These are phyloP conservation scores for Heliconius nattereri DNA, from an alignment of 1,140 invertebrate species.

Conservation along the genomic window DNA sequence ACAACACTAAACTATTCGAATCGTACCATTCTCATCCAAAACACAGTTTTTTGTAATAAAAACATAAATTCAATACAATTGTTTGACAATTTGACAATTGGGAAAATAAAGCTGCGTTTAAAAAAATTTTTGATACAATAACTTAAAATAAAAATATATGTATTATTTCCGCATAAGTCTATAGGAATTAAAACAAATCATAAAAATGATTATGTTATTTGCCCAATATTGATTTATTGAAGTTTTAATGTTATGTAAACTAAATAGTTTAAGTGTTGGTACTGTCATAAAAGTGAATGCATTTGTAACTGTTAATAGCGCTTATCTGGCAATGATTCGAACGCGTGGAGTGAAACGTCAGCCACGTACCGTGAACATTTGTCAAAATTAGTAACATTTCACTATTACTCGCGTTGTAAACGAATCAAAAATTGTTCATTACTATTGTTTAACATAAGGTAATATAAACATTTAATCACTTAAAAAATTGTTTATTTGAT, in stretches of 20 bases:
- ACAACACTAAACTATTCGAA: slow-evolving; percentile 26
- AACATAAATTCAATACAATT: slow-evolving; percentile 40
- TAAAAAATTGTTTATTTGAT: slow-evolving; percentile 10
- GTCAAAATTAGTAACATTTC: slow-evolving; percentile 55
- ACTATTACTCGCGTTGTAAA: slow-evolving; percentile 31
- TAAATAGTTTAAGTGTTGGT: not conserved
- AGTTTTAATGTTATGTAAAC: too few relatives aligned
- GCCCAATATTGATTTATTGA: too few relatives aligned
- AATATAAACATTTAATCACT: slow-evolving; percentile 25
- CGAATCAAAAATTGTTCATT: slow-evolving; percentile 24
- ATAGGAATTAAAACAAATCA: too few relatives aligned
- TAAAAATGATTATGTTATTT: too few relatives aligned
- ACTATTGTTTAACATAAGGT: slow-evolving; percentile 43
- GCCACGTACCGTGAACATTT: slow-evolving; percentile 67
- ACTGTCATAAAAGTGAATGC: slow-evolving; percentile 34
- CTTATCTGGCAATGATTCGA: slow-evolving; percentile 55
- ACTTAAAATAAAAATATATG: not conserved
- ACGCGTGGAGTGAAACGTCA: slow-evolving; percentile 80
- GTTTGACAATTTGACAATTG: slow-evolving; percentile 28
- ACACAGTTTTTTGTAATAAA: slow-evolving; percentile 25
- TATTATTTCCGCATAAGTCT: not conserved
- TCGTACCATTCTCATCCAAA: slow-evolving; percentile 25
- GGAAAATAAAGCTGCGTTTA: not conserved
- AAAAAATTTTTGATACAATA: not conserved
- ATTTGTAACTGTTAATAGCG: slow-evolving; percentile 33